Percentiles rank a stretch among this genome's conserved stretches.
phyloP scores from a whole-genome alignment of 2,888 invertebrate species.

The Criorhina ranunculi region DNA sequence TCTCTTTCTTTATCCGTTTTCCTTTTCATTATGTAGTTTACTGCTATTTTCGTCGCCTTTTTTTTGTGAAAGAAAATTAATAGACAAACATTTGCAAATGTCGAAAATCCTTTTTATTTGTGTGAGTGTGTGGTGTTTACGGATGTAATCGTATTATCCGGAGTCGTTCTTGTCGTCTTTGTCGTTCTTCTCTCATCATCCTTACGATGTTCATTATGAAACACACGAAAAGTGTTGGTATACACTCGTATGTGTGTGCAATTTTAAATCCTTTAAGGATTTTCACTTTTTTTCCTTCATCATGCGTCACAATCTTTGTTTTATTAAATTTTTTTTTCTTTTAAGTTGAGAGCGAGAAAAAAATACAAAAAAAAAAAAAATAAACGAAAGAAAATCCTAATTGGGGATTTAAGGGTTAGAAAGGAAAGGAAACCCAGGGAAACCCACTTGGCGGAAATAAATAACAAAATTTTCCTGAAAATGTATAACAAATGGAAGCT shows the following conservation, averaged over 20 bases:
- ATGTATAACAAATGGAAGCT: background rate
- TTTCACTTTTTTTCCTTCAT: conserved; percentile 38
- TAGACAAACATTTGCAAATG: conserved; percentile 76
- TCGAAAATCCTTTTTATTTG: conserved; percentile 69
- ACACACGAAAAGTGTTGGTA: conserved; percentile 24
- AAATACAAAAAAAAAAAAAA: background rate
- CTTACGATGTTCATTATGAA: conserved; percentile 39
- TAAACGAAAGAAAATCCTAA: background rate
- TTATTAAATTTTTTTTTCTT: background rate
- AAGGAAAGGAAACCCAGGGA: background rate
- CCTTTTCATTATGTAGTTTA: conserved; percentile 69
- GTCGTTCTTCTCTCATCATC: conserved; percentile 21
- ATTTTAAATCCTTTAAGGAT: conserved; percentile 36
- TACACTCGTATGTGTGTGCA: conserved; percentile 16
- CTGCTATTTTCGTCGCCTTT: conserved; percentile 53
- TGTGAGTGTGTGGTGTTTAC: conserved; percentile 21
- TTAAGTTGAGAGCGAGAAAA: background rate
- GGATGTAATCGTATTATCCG: conserved; percentile 73
- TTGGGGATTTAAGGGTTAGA: conserved; percentile 3
- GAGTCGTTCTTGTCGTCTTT: conserved; percentile 28
- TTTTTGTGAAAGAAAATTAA: conserved; percentile 63
- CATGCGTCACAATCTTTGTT: conserved; percentile 4
- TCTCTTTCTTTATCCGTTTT: conserved; percentile 26
- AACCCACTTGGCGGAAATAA: conserved; percentile 10
- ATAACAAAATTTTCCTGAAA: background rate